These are phyloP conservation scores for Pristionchus pacificus DNA, from an alignment of 1,140 invertebrate genomes.

Conservation along the genomic window DNA sequence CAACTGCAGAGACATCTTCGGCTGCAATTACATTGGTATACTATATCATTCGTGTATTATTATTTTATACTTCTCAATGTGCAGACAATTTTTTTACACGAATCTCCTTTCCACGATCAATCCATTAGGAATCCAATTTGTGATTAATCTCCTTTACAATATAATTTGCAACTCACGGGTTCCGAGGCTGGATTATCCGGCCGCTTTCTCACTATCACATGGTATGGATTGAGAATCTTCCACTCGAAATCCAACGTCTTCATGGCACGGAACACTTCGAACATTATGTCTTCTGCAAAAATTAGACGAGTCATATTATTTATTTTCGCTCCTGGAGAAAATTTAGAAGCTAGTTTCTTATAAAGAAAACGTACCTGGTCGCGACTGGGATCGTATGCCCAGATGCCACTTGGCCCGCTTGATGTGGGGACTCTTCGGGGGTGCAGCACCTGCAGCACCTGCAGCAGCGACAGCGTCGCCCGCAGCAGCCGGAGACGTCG, in stretches of 20 bases:
- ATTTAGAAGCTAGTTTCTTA: neutral
- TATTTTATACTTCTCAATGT: too few relatives aligned
- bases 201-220: slow-evolving; percentile 79
- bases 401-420: slow-evolving; percentile 98
- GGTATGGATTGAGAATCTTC: slow-evolving; percentile 95
- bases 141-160: too few relatives aligned
- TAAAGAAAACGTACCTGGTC: slow-evolving; percentile 58
- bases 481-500: slow-evolving; percentile 57
- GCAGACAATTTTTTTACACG: too few relatives aligned
- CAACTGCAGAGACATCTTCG: slow-evolving; percentile 94
- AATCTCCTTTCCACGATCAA: too few relatives aligned
- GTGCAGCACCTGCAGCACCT: neutral
- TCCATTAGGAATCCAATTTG: neutral
- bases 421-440: slow-evolving; percentile 64
- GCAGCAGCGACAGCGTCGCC: slow-evolving; percentile 6
- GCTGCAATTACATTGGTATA: slow-evolving; percentile 57
- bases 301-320: slow-evolving; percentile 88
- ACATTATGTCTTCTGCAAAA: slow-evolving; percentile 98
- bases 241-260: slow-evolving; percentile 82
- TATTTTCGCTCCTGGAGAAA: slow-evolving; percentile 81
- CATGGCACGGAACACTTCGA: slow-evolving; percentile 98
- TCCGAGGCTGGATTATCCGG: slow-evolving; percentile 59
- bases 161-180: slow-evolving; percentile 23
- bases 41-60: too few relatives aligned
- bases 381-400: slow-evolving; percentile 92